These are phyloP conservation scores for Zaprionus lineosus DNA, from an alignment of 2,888 invertebrate species.

Conservation along the genomic window DNA sequence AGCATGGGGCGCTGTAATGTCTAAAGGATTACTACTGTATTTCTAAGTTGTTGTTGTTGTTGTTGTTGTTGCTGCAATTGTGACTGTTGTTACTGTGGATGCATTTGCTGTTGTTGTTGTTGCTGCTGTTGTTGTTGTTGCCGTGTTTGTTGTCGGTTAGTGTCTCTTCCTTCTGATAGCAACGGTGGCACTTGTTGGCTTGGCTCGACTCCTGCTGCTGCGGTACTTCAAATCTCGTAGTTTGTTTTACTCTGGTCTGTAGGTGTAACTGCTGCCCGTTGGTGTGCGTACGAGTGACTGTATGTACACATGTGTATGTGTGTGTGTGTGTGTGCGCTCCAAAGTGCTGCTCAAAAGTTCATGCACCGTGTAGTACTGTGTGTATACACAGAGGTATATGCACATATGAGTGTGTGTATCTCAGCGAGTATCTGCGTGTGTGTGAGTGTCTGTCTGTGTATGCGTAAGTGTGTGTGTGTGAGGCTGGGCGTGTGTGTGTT, in stretches of 20 bases:
- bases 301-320: constrained; percentile 27
- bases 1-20: not conserved
- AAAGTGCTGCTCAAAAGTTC: constrained; percentile 80
- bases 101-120: constrained; percentile 22
- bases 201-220: constrained; percentile 39
- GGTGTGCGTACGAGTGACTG: constrained; percentile 1
- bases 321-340: constrained; percentile 38
- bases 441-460: constrained; percentile 5
- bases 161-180: constrained; percentile 44
- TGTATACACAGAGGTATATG: constrained; percentile 10
- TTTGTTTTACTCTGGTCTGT: constrained; percentile 57
- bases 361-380: constrained; percentile 68
- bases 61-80: constrained; percentile 36
- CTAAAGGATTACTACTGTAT: constrained; percentile 47
- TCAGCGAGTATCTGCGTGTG: no score
- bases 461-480: constrained; percentile 21
- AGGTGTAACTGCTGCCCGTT: constrained; percentile 45
- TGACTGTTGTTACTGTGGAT: no score
- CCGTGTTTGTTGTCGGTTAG: constrained; percentile 41
- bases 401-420: constrained; percentile 8
- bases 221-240: constrained; percentile 67
- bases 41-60: constrained; percentile 27
- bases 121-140: constrained; percentile 22
- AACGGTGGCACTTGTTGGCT: constrained; percentile 71
- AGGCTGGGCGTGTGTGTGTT: not conserved